Percentiles rank a stretch among this genome's conserved stretches.
These are phyloP conservation scores for Neopipo cinnamomea DNA, from an alignment of 2,113 vertebrate species.

Conservation along the genomic window DNA sequence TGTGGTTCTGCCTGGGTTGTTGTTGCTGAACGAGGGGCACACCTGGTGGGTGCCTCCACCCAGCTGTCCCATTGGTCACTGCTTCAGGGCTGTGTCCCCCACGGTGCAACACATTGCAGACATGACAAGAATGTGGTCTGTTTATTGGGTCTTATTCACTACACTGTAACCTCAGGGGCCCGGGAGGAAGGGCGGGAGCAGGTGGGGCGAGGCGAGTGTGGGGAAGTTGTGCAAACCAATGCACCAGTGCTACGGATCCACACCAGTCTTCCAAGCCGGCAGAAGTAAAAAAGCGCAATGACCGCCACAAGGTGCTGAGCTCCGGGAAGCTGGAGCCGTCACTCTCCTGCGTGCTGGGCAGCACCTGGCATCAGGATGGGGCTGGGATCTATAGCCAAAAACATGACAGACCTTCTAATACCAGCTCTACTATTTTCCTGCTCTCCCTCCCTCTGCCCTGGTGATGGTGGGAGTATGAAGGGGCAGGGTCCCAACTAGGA, in stretches of 20 bases:
- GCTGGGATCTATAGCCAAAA: conserved; percentile 5
- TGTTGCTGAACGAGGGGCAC: neutral
- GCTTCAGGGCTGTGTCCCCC: neutral
- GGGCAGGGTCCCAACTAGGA: neutral
- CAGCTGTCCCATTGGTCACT: fast-evolving
- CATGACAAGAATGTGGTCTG: neutral
- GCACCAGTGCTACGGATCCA: neutral
- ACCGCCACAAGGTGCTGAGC: neutral
- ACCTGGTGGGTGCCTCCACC: neutral
- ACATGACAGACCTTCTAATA: neutral
- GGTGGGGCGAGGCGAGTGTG: neutral
- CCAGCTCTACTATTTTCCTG: neutral
- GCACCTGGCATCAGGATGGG: neutral
- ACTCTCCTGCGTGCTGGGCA: neutral
- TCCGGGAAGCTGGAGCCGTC: neutral
- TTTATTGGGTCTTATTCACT: conserved; percentile 37
- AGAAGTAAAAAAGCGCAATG: neutral
- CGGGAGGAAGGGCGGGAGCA: neutral
- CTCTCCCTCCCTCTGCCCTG: neutral
- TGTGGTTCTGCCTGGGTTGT: neutral
- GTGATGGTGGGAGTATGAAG: neutral
- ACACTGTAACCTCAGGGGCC: fast-evolving
- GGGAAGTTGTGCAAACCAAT: neutral
- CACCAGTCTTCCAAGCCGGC: neutral
- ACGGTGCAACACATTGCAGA: neutral